Percentiles rank a stretch among this genome's conserved stretches.
Evolutionary conservation across 2,888 invertebrate species (phyloP).

Genomic region (Agriopis marginaria): DNA sequence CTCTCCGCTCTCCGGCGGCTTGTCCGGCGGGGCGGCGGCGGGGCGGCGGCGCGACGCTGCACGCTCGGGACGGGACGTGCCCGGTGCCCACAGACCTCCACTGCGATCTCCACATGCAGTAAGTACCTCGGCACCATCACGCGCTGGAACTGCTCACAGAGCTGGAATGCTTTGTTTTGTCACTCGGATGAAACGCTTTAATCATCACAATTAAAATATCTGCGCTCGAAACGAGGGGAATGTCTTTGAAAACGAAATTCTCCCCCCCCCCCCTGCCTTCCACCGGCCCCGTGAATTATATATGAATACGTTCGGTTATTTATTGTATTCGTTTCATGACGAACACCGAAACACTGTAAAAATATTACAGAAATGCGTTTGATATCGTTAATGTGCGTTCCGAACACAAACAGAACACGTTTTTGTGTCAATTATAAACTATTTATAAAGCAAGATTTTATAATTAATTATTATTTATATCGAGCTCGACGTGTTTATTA

Average conservation of each 20-base stretch:
- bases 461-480: slow-evolving; percentile 11
- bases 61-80: neutral
- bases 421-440: slow-evolving; percentile 17
- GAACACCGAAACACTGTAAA: slow-evolving; percentile 45
- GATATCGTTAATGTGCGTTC: slow-evolving; percentile 48
- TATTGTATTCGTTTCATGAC: slow-evolving; percentile 53
- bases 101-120: too few species aligned
- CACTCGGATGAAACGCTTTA: slow-evolving; percentile 66
- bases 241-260: slow-evolving; percentile 72
- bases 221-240: slow-evolving; percentile 59
- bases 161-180: slow-evolving; percentile 66
- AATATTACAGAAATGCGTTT: slow-evolving; percentile 55
- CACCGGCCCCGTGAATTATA: neutral
- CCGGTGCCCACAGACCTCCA: neutral
- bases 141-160: slow-evolving; percentile 45
- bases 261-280: slow-evolving; percentile 31
- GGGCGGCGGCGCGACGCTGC: neutral
- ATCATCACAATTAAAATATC: slow-evolving; percentile 79
- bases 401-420: slow-evolving; percentile 25
- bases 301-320: slow-evolving; percentile 50
- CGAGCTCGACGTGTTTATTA: neutral
- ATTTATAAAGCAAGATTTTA: slow-evolving; percentile 5
- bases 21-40: neutral
- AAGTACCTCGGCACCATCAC: neutral
- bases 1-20: slow-evolving; percentile 48